These are phyloP conservation scores for Cotesia typhae DNA, from an alignment of 1,140 invertebrate genomes.

Conservation along the genomic window DNA sequence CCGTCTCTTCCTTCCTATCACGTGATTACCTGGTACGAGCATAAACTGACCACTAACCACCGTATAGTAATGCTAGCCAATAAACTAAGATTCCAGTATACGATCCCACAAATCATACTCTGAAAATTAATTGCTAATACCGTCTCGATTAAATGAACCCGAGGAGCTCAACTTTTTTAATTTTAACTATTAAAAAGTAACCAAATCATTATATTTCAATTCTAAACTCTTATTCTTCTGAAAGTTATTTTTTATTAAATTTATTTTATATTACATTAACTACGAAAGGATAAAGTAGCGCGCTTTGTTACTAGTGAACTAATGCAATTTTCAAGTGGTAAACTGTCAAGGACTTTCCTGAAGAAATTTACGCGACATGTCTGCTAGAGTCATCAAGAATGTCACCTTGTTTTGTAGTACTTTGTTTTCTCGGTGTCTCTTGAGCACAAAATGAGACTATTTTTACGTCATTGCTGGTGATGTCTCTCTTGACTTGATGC, in stretches of 20 bases:
- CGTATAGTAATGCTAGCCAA: too few species aligned
- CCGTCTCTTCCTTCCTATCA: too few species aligned
- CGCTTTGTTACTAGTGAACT: conserved; percentile 24
- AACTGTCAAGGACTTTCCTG: conserved; percentile 31
- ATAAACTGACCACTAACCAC: background rate
- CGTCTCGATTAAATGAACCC: too few species aligned
- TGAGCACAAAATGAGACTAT: background rate
- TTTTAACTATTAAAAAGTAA: too few species aligned
- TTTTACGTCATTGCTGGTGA: background rate
- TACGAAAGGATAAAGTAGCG: background rate
- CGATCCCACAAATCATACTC: too few species aligned
- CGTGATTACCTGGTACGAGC: background rate
- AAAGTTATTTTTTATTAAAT: background rate
- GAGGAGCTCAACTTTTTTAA: too few species aligned
- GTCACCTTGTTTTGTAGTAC: conserved; percentile 31
- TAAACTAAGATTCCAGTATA: too few species aligned
- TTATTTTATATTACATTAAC: background rate
- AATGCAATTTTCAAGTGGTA: conserved; percentile 32
- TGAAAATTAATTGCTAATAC: too few species aligned
- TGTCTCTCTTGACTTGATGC: conserved; percentile 12
- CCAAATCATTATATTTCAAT: too few species aligned
- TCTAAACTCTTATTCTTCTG: background rate
- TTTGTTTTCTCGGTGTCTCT: conserved; percentile 17
- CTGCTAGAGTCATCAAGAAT: conserved; percentile 26
- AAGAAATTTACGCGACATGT: conserved; percentile 23